Base-by-base conservation (phyloP, 2,888 invertebrate genomes). In the Scaptomyza tumidula region DNA sequence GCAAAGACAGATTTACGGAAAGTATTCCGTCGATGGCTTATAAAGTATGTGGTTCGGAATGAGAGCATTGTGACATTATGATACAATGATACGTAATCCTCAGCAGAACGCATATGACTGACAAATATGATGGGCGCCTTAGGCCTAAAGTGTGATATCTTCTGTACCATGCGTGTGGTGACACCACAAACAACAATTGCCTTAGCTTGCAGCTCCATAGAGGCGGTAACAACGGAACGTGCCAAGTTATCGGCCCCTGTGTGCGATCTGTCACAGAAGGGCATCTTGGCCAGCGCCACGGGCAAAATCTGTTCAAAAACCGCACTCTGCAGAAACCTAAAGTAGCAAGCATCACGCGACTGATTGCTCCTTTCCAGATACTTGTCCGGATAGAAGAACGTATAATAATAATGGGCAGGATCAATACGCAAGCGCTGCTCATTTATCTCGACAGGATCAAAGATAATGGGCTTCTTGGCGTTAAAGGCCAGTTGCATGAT, bases 311-410 rank as follows among this genome's bases (percentile, higher is more conserved):
- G 71, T 3, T 75, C 71, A 13, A 72, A 86, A 6, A 87, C 59
- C n/a, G 89, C 80, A 31, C 63, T 66, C 37, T 89, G 88, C 39
- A 87, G 48, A 3, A 75, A 75, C 29, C 71, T 75, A 62, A 86
- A 91, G 52, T 72, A 77, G 48, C 68, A 84, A 0, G 57, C 49
- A 3, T 41, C 24, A 0, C 35, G 50, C 0, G 64, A 52, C 0
- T 63, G 52, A 0, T 71, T 37, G 3, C 75, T 74, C 0, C 72
- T 80, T 6, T 89, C 61, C 29, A 91, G 6, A 46, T 78, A 91
- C 48, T 90, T 91, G 50, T 91, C 91, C 11, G 91, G 91, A 70
- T 89, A 91, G 43, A 78, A 89, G 57, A 90, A 90, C 6, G 88
- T 62, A 27, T 87, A 80, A 11, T 63, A 60, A 16, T 87, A 84